Conservation (phyloP, 2,113 vertebrate genomes). For the Apeltes quadracus region DNA sequence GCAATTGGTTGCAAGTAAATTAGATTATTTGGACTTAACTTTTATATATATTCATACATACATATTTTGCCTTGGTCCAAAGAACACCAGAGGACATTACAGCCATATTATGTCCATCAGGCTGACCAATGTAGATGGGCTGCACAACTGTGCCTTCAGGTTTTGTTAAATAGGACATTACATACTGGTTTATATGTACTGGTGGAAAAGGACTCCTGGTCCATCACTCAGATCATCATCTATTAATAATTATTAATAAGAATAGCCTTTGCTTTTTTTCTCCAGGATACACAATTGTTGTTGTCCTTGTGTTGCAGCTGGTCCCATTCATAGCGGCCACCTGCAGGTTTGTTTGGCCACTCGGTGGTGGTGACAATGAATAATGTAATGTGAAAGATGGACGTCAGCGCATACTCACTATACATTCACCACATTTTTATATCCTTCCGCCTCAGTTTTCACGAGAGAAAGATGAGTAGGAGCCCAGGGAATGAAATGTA, state of each 20-base stretch:
- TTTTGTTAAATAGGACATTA: background rate
- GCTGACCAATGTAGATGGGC: background rate
- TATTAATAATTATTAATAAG: background rate
- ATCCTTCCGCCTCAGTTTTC: conserved; percentile 4
- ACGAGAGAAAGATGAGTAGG: background rate
- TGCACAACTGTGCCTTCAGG: background rate
- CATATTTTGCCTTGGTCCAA: background rate
- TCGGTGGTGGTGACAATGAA: background rate
- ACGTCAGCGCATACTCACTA: background rate
- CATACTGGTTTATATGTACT: background rate
- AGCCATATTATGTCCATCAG: too few species aligned
- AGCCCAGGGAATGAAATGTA: background rate
- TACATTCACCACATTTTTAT: background rate
- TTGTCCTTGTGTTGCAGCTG: background rate
- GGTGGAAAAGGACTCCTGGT: background rate
- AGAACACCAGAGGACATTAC: background rate
- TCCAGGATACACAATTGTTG: background rate
- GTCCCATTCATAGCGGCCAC: background rate
- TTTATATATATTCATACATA: too few species aligned
- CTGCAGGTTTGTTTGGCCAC: background rate
- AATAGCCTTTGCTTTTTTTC: background rate
- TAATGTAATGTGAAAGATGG: background rate
- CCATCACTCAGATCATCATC: background rate
- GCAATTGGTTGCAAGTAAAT: background rate
- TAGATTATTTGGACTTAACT: background rate